Evolutionary conservation across 2,888 invertebrate species (phyloP), one percentile per base, ranked within the genome.

Genomic region (Sipha maydis): DNA sequence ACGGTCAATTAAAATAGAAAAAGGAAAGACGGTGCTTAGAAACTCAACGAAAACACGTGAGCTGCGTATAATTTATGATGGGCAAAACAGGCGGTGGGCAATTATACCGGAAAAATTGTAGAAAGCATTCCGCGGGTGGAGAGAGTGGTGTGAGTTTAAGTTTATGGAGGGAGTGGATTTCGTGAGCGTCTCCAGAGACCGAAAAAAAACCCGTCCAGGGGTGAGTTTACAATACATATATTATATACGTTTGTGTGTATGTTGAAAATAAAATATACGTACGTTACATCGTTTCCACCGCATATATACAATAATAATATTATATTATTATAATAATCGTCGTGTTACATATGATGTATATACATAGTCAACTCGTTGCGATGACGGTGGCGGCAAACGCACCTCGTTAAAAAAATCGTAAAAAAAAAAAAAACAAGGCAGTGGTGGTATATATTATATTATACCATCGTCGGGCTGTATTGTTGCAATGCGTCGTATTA

Each of bases 331-430:
- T 25, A 61, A 61, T n/a, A 14, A 8, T 71, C 28, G 69, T 71
- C 48, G 48, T 48, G 48, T 71, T 71, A n/a, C 28, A 28, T n/a
- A 71, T 28, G 14, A 71, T 9, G 11, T 48, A 48, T 48, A 48
- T 14, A 69, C 28, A 69, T n/a, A 31, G 19, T 73, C 28, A 28
- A n/a, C 28, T 28, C 69, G 69, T 69, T 69, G 69, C 69, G 69
- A 25, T 3, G 69, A 69, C 69, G n/a, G 69, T 9, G 69, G 69
- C 3, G 69, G 69, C 69, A 4, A 54, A 78, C 54, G 54, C 54
- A 19, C 38, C 61, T 67, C 79, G 79, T 80, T 80, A 80, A 80
- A 61, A 80, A 79, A 25, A 61, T 61, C 17, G 61, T 17, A 31
- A 61, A 78, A 80, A 77, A 48, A 48, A 14, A 54, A 77, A 54